Conservation (phyloP, 2,888 invertebrate genomes). For the Amblyteles armatorius region DNA sequence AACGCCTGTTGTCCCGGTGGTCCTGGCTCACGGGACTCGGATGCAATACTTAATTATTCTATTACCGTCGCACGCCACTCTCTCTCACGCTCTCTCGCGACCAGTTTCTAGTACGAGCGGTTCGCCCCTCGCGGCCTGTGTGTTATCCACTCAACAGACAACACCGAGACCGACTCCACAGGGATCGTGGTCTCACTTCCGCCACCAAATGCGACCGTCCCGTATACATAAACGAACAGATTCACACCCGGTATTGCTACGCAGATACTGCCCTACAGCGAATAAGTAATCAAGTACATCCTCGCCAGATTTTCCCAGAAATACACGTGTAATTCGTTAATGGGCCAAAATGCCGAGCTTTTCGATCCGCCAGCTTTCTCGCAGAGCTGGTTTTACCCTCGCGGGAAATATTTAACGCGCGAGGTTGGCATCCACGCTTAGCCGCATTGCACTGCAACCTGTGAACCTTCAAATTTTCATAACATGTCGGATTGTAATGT, state of each 20-base stretch:
- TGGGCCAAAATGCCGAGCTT: not conserved
- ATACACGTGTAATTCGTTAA: not conserved
- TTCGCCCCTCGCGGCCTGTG: constrained; percentile 28
- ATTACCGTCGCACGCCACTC: constrained; percentile 65
- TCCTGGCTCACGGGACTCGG: constrained; percentile 45
- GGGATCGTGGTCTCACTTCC: constrained; percentile 54
- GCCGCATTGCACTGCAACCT: not conserved
- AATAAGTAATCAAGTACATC: not conserved
- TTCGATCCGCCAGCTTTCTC: not conserved
- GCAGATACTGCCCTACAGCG: not conserved
- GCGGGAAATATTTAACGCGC: not conserved
- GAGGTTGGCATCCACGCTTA: not conserved
- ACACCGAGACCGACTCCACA: constrained; percentile 31
- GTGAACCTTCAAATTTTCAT: not conserved
- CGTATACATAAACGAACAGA: constrained; percentile 36
- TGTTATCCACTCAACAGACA: constrained; percentile 38
- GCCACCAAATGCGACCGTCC: constrained; percentile 44
- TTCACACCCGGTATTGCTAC: constrained; percentile 1
- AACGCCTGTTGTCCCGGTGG: constrained; percentile 45
- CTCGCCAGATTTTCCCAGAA: not conserved
- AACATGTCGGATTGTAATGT: not conserved
- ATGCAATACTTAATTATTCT: constrained; percentile 71
- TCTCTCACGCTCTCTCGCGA: not conserved
- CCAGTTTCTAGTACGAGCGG: constrained; percentile 37
- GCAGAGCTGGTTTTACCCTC: not conserved